Percentiles rank a stretch among this genome's conserved stretches.
Conservation (phyloP, 2,113 vertebrate genomes). For the Carassius carassius region DNA sequence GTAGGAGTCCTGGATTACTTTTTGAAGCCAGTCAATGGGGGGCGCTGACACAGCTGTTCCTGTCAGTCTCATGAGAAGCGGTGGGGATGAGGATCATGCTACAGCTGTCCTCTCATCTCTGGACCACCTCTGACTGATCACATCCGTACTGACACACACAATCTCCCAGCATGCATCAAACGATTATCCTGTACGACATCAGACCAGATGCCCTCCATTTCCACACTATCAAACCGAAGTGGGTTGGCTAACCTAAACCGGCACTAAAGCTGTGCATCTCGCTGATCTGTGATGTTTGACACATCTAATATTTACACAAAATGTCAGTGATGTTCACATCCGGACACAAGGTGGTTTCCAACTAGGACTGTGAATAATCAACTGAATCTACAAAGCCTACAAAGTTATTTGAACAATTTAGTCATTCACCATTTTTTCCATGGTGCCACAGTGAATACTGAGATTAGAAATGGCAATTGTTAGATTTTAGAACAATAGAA, state of each 20-base stretch:
- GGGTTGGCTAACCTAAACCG: background rate
- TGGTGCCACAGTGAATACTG: background rate
- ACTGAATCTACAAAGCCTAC: background rate
- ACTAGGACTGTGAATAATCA: background rate
- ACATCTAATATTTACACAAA: background rate
- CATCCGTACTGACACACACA: constrained; percentile 4
- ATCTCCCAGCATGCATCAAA: background rate
- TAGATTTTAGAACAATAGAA: background rate
- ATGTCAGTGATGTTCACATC: background rate
- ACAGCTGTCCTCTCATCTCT: background rate
- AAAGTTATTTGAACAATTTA: background rate
- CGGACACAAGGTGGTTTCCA: background rate
- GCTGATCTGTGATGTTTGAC: background rate
- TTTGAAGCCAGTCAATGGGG: background rate
- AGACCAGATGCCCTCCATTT: background rate
- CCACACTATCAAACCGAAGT: background rate
- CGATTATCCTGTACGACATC: constrained; percentile 2
- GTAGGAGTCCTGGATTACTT: background rate
- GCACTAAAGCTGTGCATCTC: background rate
- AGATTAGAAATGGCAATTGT: background rate
- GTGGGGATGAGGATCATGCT: background rate
- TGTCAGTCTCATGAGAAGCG: constrained; percentile 18
- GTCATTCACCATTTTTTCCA: background rate
- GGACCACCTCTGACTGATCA: background rate
- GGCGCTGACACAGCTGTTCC: constrained; percentile 8